These are phyloP conservation scores for Otus sunia DNA, from an alignment of 2,113 vertebrate genomes.

Conservation along the genomic window DNA sequence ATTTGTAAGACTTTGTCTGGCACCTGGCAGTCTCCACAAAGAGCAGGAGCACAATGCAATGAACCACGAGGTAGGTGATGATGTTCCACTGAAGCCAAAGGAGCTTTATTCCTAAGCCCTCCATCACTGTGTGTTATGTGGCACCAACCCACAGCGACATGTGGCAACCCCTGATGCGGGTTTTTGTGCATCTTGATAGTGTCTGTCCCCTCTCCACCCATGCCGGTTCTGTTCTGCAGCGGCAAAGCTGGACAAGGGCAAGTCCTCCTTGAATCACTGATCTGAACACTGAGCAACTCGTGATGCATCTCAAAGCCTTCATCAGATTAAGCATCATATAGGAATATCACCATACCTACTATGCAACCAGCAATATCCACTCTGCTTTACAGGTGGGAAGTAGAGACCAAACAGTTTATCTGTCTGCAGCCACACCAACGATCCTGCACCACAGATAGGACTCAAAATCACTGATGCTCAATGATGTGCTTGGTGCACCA, in stretches of 20 bases:
- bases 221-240: neutral
- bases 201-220: neutral
- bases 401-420: neutral
- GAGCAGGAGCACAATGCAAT: neutral
- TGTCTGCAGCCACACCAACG: neutral
- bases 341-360: neutral
- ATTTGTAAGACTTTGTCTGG: neutral
- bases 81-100: neutral
- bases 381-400: neutral
- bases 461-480: fast-evolving
- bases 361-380: neutral
- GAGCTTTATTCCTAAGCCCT: neutral
- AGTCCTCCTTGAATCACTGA: neutral
- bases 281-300: neutral
- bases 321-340: neutral
- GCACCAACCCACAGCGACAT: fast-evolving
- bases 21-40: neutral
- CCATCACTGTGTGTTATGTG: neutral
- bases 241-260: neutral
- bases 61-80: neutral
- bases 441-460: neutral
- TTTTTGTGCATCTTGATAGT: neutral
- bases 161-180: neutral
- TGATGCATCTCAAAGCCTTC: neutral
- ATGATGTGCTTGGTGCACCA: neutral